These are phyloP conservation scores for Centropristis striata DNA, from an alignment of 2,113 vertebrate genomes.

Conservation along the genomic window DNA sequence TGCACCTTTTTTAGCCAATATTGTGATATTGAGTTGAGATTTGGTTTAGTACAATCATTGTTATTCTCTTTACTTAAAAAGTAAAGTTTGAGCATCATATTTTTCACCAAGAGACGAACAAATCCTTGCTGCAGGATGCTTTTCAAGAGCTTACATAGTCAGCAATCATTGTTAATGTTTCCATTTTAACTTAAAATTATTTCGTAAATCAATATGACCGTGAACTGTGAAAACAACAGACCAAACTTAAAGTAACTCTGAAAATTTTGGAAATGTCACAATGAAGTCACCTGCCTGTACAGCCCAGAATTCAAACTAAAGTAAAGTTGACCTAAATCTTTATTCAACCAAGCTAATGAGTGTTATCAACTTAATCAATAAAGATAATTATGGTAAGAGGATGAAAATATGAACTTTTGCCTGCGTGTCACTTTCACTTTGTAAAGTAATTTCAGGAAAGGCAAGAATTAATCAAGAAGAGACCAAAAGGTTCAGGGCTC, in stretches of 20 bases:
- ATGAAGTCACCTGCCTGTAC: neutral
- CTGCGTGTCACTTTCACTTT: too few species aligned
- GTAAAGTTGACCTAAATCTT: neutral
- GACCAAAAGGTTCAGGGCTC: neutral
- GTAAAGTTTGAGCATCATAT: too few species aligned
- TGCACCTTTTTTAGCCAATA: too few species aligned
- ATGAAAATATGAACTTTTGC: neutral
- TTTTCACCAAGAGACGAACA: neutral
- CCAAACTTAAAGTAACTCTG: neutral
- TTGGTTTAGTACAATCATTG: too few species aligned
- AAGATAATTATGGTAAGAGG: neutral
- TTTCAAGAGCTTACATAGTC: neutral
- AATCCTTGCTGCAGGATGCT: neutral
- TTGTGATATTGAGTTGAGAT: too few species aligned
- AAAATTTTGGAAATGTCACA: neutral
- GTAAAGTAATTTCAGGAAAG: neutral
- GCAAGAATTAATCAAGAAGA: neutral
- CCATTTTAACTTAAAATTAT: too few species aligned
- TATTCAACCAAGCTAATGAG: neutral
- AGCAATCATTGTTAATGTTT: neutral
- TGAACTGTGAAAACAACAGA: neutral
- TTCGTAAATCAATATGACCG: neutral
- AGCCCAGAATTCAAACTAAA: neutral
- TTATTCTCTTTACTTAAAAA: slow-evolving; percentile 3
- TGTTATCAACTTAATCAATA: neutral